phyloP scores from a whole-genome alignment of 2,113 vertebrate genomes.

The Lophotis ruficrista region DNA sequence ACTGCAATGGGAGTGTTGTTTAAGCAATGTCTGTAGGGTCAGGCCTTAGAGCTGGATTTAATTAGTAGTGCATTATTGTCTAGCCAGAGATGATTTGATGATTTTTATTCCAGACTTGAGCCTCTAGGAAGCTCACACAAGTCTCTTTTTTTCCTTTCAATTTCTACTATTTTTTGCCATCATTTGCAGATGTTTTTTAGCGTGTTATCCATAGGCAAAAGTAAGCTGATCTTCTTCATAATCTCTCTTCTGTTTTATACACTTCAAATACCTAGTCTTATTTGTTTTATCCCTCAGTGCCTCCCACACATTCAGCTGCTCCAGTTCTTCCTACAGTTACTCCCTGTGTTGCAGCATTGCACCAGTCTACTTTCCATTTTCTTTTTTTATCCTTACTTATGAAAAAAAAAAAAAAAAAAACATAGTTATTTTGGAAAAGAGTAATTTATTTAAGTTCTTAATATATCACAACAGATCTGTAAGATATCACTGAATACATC shows the following conservation, averaged over 20 bases:
- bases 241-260: not conserved
- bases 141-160: not conserved
- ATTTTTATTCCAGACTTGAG: not conserved
- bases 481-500: not conserved
- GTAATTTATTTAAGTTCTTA: not conserved
- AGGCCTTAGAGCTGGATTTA: not conserved
- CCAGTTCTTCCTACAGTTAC: not conserved
- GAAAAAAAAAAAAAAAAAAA: not conserved
- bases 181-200: not conserved
- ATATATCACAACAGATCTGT: not conserved
- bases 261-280: not conserved
- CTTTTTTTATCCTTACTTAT: not conserved
- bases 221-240: not conserved
- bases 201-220: not conserved
- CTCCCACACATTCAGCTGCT: not conserved
- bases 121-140: not conserved
- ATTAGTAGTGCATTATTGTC: not conserved
- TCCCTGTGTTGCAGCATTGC: not conserved
- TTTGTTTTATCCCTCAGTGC: not conserved
- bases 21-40: not conserved
- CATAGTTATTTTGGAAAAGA: not conserved
- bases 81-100: not conserved
- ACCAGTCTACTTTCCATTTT: not conserved
- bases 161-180: not conserved
- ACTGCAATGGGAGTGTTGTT: not conserved